Evolutionary conservation across 2,113 vertebrate genomes (phyloP).

Genomic region (Esox niger): DNA sequence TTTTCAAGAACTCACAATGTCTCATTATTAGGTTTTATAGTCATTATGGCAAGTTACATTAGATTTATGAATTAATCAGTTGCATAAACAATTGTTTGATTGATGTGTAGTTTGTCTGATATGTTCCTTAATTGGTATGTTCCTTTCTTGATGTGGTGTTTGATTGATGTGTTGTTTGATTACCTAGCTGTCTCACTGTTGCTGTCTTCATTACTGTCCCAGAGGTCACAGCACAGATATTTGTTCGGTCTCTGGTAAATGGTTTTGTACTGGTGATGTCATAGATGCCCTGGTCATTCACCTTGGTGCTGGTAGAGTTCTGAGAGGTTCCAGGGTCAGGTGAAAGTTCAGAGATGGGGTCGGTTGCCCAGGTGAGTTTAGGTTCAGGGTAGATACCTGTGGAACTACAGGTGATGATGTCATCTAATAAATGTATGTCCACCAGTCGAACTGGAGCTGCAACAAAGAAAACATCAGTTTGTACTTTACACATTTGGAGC

Average conservation of each 20-base stretch:
- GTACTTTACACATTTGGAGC: neutral
- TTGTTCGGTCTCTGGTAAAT: conserved; percentile 53
- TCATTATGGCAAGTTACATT: neutral
- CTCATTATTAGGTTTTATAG: neutral
- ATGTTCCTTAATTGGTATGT: neutral
- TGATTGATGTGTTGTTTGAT: neutral
- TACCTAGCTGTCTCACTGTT: conserved; percentile 26
- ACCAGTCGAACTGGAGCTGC: conserved; percentile 50
- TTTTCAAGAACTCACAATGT: neutral
- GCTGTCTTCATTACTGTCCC: neutral
- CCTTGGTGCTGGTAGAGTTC: conserved; percentile 46
- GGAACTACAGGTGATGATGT: conserved; percentile 52
- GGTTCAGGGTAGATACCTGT: conserved; percentile 51
- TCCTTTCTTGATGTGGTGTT: too few species aligned
- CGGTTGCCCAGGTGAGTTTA: conserved; percentile 59
- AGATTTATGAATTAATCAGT: too few species aligned
- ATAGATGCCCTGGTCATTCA: conserved; percentile 55
- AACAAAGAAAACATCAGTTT: conserved; percentile 13
- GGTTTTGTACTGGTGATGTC: conserved; percentile 63
- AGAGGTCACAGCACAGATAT: conserved; percentile 64
- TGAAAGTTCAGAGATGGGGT: conserved; percentile 16
- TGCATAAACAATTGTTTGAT: too few species aligned
- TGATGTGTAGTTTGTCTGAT: neutral
- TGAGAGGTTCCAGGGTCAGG: conserved; percentile 46
- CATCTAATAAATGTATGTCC: conserved; percentile 16